A percentile compares a stretch with the other conserved stretches of the same genome.
These are phyloP conservation scores for Pavo muticus DNA, from an alignment of 2,113 vertebrate species.

Conservation along the genomic window DNA sequence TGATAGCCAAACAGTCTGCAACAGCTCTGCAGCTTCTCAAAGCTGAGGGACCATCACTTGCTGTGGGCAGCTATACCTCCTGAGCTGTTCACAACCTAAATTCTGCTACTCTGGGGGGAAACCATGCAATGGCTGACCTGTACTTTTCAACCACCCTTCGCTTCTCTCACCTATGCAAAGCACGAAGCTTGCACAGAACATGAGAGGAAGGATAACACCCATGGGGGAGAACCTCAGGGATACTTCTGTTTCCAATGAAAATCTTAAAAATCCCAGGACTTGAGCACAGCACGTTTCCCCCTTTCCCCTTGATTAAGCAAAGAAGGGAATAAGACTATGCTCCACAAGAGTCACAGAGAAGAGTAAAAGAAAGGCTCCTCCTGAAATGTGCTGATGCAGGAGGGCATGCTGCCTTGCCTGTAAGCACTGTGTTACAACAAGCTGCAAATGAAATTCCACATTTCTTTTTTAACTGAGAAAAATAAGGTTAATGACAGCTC, in stretches of 20 bases:
- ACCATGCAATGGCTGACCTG: fast-evolving
- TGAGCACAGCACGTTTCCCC: fast-evolving
- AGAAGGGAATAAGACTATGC: neutral
- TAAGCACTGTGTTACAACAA: neutral
- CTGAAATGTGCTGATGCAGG: neutral
- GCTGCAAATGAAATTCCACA: constrained; percentile 1
- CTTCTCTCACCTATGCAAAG: neutral
- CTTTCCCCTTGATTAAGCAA: neutral
- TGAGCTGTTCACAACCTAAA: neutral
- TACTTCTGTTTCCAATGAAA: neutral
- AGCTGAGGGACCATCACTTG: neutral
- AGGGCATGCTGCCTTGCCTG: neutral
- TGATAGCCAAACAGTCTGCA: neutral
- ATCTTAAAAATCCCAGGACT: neutral
- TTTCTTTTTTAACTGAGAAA: neutral
- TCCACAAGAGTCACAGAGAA: neutral
- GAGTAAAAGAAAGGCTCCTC: neutral
- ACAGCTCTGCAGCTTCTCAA: neutral
- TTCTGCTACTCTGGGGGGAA: neutral
- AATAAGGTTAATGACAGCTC: constrained; percentile 1
- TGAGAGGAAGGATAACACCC: neutral
- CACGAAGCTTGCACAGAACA: neutral
- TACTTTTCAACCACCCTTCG: neutral
- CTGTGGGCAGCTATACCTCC: neutral
- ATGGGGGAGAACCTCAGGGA: neutral